A percentile compares a stretch with the other conserved stretches of the same genome.
Conservation (phyloP, 2,113 vertebrate species). For the Larimichthys crocea region DNA sequence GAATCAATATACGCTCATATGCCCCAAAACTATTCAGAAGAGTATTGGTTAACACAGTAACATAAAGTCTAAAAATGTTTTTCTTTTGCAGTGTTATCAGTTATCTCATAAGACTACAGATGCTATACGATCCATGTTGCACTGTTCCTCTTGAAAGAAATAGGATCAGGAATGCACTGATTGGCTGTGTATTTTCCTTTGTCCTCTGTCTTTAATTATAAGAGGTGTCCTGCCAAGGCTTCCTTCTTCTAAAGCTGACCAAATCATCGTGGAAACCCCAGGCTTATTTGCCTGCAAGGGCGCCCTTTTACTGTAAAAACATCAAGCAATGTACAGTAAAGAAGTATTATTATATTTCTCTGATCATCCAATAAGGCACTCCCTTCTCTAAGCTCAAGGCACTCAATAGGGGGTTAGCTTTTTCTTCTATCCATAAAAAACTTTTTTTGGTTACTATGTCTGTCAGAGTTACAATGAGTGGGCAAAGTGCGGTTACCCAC, state of each 20-base stretch:
- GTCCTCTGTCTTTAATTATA: not conserved
- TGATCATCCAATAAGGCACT: not conserved
- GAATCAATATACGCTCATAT: constrained; percentile 33
- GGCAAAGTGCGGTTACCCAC: constrained; percentile 4
- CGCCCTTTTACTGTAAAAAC: not conserved
- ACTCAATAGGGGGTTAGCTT: not conserved
- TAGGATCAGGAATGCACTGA: not conserved
- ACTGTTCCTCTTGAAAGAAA: not conserved
- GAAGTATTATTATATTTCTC: too few relatives aligned
- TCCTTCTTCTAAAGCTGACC: not conserved
- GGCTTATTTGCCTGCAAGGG: not conserved
- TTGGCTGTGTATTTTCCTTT: not conserved
- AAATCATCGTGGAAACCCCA: not conserved
- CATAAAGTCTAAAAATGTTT: not conserved
- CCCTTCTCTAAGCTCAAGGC: not conserved
- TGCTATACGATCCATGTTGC: not conserved
- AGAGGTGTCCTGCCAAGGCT: not conserved
- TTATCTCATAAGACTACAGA: not conserved
- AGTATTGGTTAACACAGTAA: constrained; percentile 1
- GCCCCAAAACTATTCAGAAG: not conserved
- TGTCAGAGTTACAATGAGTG: not conserved
- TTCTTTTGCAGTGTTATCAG: not conserved
- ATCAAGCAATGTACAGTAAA: not conserved
- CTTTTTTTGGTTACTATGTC: not conserved
- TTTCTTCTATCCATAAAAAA: constrained; percentile 5